These are phyloP conservation scores for Teleiodes luculella DNA, from an alignment of 2,888 invertebrate genomes.

Conservation along the genomic window DNA sequence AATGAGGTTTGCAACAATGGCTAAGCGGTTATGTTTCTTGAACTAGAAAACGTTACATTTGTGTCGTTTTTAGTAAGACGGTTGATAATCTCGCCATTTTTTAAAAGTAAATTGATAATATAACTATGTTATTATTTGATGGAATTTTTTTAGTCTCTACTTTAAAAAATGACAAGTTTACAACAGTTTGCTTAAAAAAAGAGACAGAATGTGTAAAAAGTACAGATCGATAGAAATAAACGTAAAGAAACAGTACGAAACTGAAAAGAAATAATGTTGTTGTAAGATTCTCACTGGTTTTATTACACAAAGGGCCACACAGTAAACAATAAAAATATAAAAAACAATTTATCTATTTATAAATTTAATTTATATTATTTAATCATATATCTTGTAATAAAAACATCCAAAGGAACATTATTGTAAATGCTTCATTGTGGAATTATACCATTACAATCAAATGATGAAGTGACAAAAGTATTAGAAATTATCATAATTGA, in stretches of 20 bases:
- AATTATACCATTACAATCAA: constrained; percentile 38
- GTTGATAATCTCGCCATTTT: no score
- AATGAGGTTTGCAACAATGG: no score
- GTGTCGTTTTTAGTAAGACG: no score
- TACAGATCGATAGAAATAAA: background rate
- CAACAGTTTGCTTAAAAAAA: no score
- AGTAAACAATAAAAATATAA: constrained; percentile 12
- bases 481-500: constrained; percentile 9
- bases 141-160: no score
- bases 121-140: no score
- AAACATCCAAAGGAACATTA: constrained; percentile 30
- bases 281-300: constrained; percentile 21
- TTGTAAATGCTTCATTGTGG: constrained; percentile 63
- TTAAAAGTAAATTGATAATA: no score
- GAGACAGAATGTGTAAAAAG: background rate
- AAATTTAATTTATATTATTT: constrained; percentile 17
- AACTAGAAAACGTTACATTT: no score
- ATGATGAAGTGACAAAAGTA: background rate
- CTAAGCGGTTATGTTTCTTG: no score
- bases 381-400: constrained; percentile 19
- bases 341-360: constrained; percentile 24
- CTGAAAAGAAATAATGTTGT: background rate
- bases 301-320: constrained; percentile 19
- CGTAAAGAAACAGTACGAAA: background rate
- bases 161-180: no score